Evolutionary conservation across 2,888 invertebrate genomes (phyloP), one percentile per base, ranked within the genome.

Genomic region (Synanthedon andrenaeformis): DNA sequence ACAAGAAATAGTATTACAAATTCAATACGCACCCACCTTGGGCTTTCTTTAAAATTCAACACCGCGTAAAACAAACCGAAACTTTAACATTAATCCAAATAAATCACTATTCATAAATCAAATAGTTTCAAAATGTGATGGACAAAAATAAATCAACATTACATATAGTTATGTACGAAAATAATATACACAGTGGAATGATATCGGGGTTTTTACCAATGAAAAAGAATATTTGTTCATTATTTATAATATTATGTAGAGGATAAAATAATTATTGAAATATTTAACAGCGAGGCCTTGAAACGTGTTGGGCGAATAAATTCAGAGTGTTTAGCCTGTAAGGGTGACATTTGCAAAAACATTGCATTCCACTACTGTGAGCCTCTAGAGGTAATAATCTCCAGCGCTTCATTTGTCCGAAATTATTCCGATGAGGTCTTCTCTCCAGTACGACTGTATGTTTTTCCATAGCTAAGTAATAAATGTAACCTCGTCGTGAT

Each of bases 1-100:
- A 90, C 91, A 92, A 90, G 87, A 87, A 87, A 87, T 79, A 79
- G 77, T 82, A 87, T 85, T 80, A 86, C 83, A 86, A 80, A 81
- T 84, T 87, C 86, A 86, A 84, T 87, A 86, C 78, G 85, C 87
- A 87, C 87, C 87, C 87, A 85, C 85, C 85, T 84, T 83, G 84
- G 85, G 85, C 73, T 74, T 70, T 72, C 71, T 75, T 70, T 35
- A 10, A 35, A 35, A 35, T 35, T 35, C 35, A 74, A 79, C 69
- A 77, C 78, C 75, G 68, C 70, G 68, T 69, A 64, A 56, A 56
- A 58, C 52, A 61, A 61, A 61, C 13, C 51, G 41, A 13, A 13
- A 28, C n/a, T 41, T 51, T 51, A 12, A 49, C 12, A 17, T 17
- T 12, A 17, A 49, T 19, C 49, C 6, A 49, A 49, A 45, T 45